Percentiles rank a stretch among this genome's conserved stretches.
Evolutionary conservation across 2,888 invertebrate genomes (phyloP).

Genomic region (Agrotis puta): DNA sequence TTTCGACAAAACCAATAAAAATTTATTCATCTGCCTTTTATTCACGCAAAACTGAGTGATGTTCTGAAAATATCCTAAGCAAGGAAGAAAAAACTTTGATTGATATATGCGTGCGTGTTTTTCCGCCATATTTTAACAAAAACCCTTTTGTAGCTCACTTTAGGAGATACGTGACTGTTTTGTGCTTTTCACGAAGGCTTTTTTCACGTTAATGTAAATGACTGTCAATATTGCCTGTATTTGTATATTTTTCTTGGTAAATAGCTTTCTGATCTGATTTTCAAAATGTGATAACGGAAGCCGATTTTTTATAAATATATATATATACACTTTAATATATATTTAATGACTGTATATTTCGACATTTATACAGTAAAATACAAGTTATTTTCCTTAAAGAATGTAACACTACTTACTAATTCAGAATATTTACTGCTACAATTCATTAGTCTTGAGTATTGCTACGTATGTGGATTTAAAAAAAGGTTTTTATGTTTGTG

Average conservation of each 20-base stretch:
- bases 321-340: too few relatives aligned
- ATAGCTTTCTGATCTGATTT: background rate
- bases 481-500: too few relatives aligned
- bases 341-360: too few relatives aligned
- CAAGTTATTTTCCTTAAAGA: too few relatives aligned
- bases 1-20: background rate
- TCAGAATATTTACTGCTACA: background rate
- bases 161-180: constrained; percentile 15
- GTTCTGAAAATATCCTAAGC: background rate
- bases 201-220: background rate
- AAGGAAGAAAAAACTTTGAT: background rate
- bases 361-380: too few relatives aligned
- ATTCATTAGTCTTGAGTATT: too few relatives aligned
- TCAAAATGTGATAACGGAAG: background rate
- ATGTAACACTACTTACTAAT: background rate
- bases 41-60: background rate
- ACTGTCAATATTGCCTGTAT: background rate
- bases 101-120: constrained; percentile 13
- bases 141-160: constrained; percentile 13
- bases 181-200: background rate
- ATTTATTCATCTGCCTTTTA: background rate
- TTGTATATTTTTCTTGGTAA: background rate
- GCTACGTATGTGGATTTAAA: too few relatives aligned
- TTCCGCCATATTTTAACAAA: background rate
- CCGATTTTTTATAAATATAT: too few relatives aligned